Evolutionary conservation across 2,797 vertebrate genomes (phyloP).

Genomic region (Typhlichthys subterraneus): DNA sequence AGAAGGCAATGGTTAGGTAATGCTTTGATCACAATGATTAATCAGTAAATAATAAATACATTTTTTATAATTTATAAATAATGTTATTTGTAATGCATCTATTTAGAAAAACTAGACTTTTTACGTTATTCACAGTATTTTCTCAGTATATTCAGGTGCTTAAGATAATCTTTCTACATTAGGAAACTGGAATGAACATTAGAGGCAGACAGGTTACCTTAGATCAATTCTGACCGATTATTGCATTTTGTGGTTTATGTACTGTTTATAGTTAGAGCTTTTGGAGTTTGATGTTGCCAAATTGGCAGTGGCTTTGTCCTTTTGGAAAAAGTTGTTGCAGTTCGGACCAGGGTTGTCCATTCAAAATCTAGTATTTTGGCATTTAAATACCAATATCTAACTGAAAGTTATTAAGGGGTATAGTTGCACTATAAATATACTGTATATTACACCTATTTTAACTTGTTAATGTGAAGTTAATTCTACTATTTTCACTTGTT

Average conservation of each 20-base stretch:
- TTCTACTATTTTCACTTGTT: conserved; percentile 3
- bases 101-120: conserved; percentile 69
- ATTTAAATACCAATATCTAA: too few species aligned
- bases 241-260: conserved; percentile 32
- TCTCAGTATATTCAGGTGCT: conserved; percentile 74
- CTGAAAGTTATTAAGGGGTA: too few species aligned
- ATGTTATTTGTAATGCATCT: conserved; percentile 52
- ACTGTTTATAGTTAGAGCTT: too few species aligned
- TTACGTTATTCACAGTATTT: conserved; percentile 81
- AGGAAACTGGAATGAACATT: conserved; percentile 74
- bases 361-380: too few species aligned
- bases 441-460: conserved; percentile 9
- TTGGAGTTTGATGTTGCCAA: too few species aligned
- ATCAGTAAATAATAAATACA: conserved; percentile 51
- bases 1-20: conserved; percentile 63
- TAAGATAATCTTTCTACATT: conserved; percentile 64
- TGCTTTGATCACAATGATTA: conserved; percentile 54
- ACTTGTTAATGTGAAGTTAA: conserved; percentile 18
- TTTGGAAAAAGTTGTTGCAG: too few species aligned
- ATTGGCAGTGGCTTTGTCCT: too few species aligned
- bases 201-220: conserved; percentile 52
- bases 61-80: conserved; percentile 55
- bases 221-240: conserved; percentile 37
- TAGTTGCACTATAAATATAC: too few species aligned
- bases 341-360: too few species aligned